Percentiles rank a stretch among this genome's conserved stretches.
Evolutionary conservation across 2,888 invertebrate genomes (phyloP).

Genomic region (Cristatella mucedo): DNA sequence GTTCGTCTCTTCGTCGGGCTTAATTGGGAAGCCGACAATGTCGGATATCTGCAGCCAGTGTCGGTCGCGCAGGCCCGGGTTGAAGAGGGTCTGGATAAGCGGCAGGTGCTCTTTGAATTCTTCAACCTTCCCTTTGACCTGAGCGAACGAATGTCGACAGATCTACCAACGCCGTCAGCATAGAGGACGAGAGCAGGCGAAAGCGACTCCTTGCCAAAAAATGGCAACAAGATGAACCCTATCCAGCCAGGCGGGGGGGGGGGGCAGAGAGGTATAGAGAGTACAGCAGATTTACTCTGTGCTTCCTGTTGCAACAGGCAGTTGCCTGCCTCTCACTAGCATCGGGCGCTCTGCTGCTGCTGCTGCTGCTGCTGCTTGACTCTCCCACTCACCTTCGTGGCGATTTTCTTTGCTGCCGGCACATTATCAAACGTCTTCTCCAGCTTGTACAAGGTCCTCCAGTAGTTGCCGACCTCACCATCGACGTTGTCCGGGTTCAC

Average conservation of each 20-base stretch:
- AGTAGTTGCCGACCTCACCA: constrained; percentile 52
- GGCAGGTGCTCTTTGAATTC: constrained; percentile 63
- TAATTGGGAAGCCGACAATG: constrained; percentile 78
- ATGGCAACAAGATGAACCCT: no score
- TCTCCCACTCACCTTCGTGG: constrained; percentile 44
- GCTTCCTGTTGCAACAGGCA: no score
- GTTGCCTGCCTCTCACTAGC: no score
- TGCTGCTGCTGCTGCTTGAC: no score
- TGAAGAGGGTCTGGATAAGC: constrained; percentile 77
- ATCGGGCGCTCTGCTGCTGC: no score
- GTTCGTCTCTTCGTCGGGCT: constrained; percentile 60
- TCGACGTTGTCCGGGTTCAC: constrained; percentile 79
- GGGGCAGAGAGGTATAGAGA: no score
- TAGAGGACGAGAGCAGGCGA: no score
- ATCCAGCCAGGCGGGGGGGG: no score
- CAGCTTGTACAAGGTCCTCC: constrained; percentile 64
- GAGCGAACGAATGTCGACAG: constrained; percentile 22
- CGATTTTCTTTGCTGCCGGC: constrained; percentile 57
- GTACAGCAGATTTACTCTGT: no score
- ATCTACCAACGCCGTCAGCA: no score
- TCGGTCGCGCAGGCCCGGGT: constrained; percentile 58
- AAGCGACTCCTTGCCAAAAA: no score
- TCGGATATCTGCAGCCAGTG: constrained; percentile 92
- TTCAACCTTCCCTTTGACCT: constrained; percentile 57
- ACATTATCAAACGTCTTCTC: constrained; percentile 67